Evolutionary conservation across 2,888 invertebrate species (phyloP).

Genomic region (Chaitophorus viminalis): DNA sequence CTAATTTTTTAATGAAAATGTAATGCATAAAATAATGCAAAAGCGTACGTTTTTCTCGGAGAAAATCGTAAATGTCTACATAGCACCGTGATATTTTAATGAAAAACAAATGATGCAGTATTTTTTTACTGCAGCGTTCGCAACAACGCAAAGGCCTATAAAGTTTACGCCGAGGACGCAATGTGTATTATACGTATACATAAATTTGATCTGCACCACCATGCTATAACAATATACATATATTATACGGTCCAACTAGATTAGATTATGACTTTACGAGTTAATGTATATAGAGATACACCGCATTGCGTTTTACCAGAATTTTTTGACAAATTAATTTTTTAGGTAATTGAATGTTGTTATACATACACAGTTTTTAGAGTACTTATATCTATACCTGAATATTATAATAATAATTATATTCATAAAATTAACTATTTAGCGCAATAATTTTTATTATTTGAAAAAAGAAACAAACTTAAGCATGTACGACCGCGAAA

Average conservation of each 20-base stretch:
- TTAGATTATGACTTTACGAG: background rate
- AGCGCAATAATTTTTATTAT: too few relatives aligned
- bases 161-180: background rate
- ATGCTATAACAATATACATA: background rate
- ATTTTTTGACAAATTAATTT: background rate
- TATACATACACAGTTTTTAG: too few relatives aligned
- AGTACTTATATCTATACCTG: too few relatives aligned
- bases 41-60: background rate
- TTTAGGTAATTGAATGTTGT: background rate
- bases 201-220: background rate
- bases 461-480: too few relatives aligned
- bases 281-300: background rate
- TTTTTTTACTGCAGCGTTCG: background rate
- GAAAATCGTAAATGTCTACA: background rate
- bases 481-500: too few relatives aligned
- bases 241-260: background rate
- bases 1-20: constrained; percentile 25
- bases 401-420: too few relatives aligned
- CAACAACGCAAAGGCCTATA: background rate
- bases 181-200: too few relatives aligned
- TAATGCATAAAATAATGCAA: background rate
- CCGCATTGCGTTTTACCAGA: background rate
- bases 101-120: background rate
- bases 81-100: background rate
- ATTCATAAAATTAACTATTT: too few relatives aligned